These are phyloP conservation scores for Beroe ovata DNA, from an alignment of 37 sponge, comb jelly and placozoan species.

Conservation along the genomic window DNA sequence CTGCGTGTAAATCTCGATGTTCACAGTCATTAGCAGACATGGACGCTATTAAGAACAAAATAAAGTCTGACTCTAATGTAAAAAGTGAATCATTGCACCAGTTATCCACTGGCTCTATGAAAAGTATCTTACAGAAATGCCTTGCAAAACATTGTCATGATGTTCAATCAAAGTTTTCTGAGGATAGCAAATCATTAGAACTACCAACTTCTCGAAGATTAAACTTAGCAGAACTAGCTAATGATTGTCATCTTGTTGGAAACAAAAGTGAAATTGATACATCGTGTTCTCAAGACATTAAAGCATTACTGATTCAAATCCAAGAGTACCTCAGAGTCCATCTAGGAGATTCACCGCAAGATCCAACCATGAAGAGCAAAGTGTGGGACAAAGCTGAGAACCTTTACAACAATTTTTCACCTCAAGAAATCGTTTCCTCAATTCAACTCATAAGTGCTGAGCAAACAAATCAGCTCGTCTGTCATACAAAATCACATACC, in stretches of 20 bases:
- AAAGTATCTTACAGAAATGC: slow-evolving; percentile 7
- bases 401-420: not conserved
- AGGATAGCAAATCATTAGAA: not conserved
- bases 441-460: not conserved
- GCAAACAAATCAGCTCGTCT: not conserved
- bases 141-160: not conserved
- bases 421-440: not conserved
- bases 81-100: not conserved
- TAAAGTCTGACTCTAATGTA: not conserved
- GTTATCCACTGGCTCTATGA: not conserved
- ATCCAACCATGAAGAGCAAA: not conserved
- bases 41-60: slow-evolving; percentile 14
- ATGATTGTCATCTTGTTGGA: not conserved
- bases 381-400: slow-evolving; percentile 17
- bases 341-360: not conserved
- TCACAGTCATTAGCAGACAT: slow-evolving; percentile 5
- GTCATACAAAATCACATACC: not conserved
- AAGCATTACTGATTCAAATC: not conserved
- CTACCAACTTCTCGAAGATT: not conserved
- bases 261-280: not conserved
- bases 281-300: not conserved
- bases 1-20: slow-evolving; percentile 13
- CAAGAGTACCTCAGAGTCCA: not conserved
- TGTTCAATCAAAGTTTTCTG: slow-evolving; percentile 20
- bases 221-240: not conserved